Percentiles rank a stretch among this genome's conserved stretches.
Conservation (phyloP, 2,888 invertebrate species). For the Invenusta paracnida region DNA sequence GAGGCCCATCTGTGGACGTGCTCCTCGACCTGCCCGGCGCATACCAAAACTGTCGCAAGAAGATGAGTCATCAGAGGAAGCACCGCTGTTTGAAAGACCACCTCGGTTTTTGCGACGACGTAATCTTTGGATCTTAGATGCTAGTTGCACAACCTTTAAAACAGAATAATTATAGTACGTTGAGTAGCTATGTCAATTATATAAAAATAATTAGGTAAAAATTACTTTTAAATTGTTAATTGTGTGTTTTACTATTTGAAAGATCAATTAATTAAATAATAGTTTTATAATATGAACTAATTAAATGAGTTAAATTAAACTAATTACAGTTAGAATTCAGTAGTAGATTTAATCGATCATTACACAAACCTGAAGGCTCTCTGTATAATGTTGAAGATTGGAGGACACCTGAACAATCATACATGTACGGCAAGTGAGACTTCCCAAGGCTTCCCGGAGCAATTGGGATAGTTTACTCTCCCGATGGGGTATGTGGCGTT, state of each 20-base stretch:
- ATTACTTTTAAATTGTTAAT: too few relatives aligned
- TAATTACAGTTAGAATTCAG: too few relatives aligned
- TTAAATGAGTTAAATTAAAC: too few relatives aligned
- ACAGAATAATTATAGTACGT: slow-evolving; percentile 31
- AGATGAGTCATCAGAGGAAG: slow-evolving; percentile 63
- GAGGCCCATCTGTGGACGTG: slow-evolving; percentile 53
- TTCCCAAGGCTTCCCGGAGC: slow-evolving; percentile 84
- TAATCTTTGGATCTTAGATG: slow-evolving; percentile 86
- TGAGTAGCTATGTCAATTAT: neutral
- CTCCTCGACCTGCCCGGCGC: slow-evolving; percentile 50
- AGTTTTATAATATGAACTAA: too few relatives aligned
- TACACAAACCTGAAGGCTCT: slow-evolving; percentile 78
- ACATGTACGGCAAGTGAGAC: slow-evolving; percentile 80
- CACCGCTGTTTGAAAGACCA: slow-evolving; percentile 68
- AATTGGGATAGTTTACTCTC: slow-evolving; percentile 90
- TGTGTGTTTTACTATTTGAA: too few relatives aligned
- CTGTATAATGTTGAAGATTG: slow-evolving; percentile 76
- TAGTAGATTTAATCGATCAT: too few relatives aligned
- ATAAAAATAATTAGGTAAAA: too few relatives aligned
- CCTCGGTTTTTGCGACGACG: slow-evolving; percentile 66
- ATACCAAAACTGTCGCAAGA: slow-evolving; percentile 53
- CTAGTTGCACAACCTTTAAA: slow-evolving; percentile 73
- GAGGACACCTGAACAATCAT: slow-evolving; percentile 93
- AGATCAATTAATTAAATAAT: too few relatives aligned
- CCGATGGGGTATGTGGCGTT: slow-evolving; percentile 87